Conservation (phyloP, 2,888 invertebrate genomes). For the Eurytoma adleriae region DNA sequence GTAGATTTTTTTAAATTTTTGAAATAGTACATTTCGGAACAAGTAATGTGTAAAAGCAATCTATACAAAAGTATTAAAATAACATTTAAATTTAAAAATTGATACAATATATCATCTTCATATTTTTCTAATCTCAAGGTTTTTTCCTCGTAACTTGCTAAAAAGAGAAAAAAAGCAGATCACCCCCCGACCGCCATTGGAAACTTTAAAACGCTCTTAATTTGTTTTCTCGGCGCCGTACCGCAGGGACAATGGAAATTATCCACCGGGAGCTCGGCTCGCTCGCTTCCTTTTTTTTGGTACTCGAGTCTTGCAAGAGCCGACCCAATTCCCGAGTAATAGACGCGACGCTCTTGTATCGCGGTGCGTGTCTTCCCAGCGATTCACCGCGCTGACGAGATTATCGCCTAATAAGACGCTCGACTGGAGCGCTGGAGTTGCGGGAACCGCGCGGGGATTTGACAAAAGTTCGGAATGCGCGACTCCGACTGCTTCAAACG, state of each 20-base stretch:
- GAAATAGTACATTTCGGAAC: too few species aligned
- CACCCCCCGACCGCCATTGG: background rate
- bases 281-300: background rate
- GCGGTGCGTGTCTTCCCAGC: background rate
- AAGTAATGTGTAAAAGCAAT: too few species aligned
- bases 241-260: constrained; percentile 20
- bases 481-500: too few species aligned
- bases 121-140: too few species aligned
- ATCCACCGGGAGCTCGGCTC: background rate
- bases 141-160: too few species aligned
- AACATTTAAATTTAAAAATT: too few species aligned
- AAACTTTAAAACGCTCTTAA: constrained; percentile 36
- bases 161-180: background rate
- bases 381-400: background rate
- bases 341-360: background rate
- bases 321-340: constrained; percentile 15
- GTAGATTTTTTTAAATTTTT: too few species aligned
- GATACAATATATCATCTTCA: too few species aligned
- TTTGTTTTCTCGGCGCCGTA: constrained; percentile 20
- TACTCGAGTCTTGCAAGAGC: background rate
- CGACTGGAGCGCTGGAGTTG: background rate
- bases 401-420: constrained; percentile 14
- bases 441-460: background rate
- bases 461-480: background rate
- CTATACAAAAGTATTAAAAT: too few species aligned